A percentile compares a stretch with the other conserved stretches of the same genome.
phyloP scores from a whole-genome alignment of 2,888 invertebrate genomes.

The Clunio marinus region DNA sequence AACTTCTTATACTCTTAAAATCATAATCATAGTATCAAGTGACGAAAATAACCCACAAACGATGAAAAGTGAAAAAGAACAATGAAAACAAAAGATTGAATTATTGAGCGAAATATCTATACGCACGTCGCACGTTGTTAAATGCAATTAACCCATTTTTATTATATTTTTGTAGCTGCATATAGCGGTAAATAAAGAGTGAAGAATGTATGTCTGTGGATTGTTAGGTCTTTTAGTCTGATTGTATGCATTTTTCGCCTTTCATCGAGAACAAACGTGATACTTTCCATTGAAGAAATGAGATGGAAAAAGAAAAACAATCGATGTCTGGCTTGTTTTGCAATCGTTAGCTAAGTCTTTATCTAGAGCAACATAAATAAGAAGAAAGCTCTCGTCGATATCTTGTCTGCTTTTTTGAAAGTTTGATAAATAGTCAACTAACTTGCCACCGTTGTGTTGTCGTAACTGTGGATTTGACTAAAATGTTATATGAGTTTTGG shows the following conservation, averaged over 20 bases:
- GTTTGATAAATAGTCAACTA: too few species aligned
- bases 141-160: slow-evolving; percentile 36
- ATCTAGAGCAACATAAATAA: too few species aligned
- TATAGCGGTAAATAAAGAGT: slow-evolving; percentile 24
- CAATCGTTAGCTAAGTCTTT: too few species aligned
- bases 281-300: background rate
- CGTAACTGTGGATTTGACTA: too few species aligned
- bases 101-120: background rate
- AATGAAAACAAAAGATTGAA: background rate
- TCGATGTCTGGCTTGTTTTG: background rate
- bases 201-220: background rate
- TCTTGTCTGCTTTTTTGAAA: too few species aligned
- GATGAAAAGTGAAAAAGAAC: background rate
- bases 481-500: too few species aligned
- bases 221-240: background rate
- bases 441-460: too few species aligned
- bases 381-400: too few species aligned
- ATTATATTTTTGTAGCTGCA: background rate
- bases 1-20: background rate
- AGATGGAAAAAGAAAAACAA: background rate
- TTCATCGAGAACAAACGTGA: background rate
- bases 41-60: background rate
- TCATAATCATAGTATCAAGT: background rate
- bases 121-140: slow-evolving; percentile 21
- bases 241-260: background rate